Conservation (phyloP, 2,888 invertebrate species). For the Taenaris catops region DNA sequence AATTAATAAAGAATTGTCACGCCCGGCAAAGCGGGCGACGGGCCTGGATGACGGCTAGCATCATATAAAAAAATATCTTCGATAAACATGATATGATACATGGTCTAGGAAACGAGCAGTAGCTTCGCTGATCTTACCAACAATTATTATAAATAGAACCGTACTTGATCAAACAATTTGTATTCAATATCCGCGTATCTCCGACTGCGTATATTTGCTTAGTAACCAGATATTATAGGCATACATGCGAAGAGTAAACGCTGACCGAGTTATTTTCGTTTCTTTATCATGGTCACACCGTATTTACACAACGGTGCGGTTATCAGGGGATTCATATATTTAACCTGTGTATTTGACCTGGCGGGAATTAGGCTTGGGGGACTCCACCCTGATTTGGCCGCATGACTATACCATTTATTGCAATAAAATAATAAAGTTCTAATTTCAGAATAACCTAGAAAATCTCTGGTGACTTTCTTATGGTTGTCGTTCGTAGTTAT, state of each 20-base stretch:
- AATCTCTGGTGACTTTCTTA: no score
- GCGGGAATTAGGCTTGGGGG: slow-evolving; percentile 3
- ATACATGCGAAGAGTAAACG: slow-evolving; percentile 28
- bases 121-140: slow-evolving; percentile 5
- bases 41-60: no score
- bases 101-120: no score
- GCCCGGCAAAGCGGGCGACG: no score
- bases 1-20: no score
- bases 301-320: slow-evolving; percentile 33
- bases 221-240: slow-evolving; percentile 48
- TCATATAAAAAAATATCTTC: no score
- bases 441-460: no score
- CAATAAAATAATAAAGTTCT: no score
- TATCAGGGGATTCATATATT: slow-evolving; percentile 23
- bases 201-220: slow-evolving; percentile 30
- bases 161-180: slow-evolving; percentile 12
- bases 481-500: no score
- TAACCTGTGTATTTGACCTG: slow-evolving; percentile 11
- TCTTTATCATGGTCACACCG: slow-evolving; percentile 59
- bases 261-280: slow-evolving; percentile 62
- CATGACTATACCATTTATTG: no score
- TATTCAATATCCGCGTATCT: slow-evolving; percentile 14
- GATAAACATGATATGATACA: no score
- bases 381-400: slow-evolving; percentile 2
- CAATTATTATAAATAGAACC: slow-evolving; percentile 17